Base-by-base conservation (phyloP, 1,140 invertebrate species). In the Dendroctonus valens region DNA sequence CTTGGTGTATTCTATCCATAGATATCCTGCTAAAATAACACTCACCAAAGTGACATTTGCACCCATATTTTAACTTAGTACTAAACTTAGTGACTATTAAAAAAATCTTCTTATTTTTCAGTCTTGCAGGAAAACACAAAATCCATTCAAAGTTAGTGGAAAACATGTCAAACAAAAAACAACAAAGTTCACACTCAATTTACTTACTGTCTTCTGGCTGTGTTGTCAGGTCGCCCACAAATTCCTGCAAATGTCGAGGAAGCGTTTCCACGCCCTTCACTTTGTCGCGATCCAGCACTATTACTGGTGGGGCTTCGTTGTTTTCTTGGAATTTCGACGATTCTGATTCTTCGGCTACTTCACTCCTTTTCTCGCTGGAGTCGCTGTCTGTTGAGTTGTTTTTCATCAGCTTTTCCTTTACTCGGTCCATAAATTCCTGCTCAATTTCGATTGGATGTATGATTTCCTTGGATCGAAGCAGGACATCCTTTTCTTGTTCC, bases 201-300 rank as follows among this genome's bases (percentile, higher is more conserved):
- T 40, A 66, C 64, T 61, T 61, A 67, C 65, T 67, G 5, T 67
- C 59, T 6, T 54, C 51, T 7, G 50, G 59, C 53, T 52, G 59
- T 5, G 41, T 57, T 44, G 69, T 26, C 51, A 59, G 37, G 15
- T 68, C 69, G 66, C 81, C 81, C 58, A 89, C 82, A 71, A 90
- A 88, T 72, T 92, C 90, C 70, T 86, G 84, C 62, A 92, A 80
- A 78, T 92, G 91, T 69, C 83, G 86, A 0, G 91, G 90, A 40
- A 91, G 78, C 42, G 83, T 82, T 61, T 81, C 81, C 5, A 86
- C 79, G 69, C 87, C 84, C 60, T 81, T 84, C 58, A 85, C 75
- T 54, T 80, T 78, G 71, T 86, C 81, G 46, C 84, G 84, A 71
- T 87, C 85, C 42, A 88, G 83, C 14, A 88, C 80, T 70, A 87